A percentile compares a stretch with the other conserved stretches of the same genome.
phyloP scores from a whole-genome alignment of 2,888 invertebrate genomes.

The Nemapogon koenigi region DNA sequence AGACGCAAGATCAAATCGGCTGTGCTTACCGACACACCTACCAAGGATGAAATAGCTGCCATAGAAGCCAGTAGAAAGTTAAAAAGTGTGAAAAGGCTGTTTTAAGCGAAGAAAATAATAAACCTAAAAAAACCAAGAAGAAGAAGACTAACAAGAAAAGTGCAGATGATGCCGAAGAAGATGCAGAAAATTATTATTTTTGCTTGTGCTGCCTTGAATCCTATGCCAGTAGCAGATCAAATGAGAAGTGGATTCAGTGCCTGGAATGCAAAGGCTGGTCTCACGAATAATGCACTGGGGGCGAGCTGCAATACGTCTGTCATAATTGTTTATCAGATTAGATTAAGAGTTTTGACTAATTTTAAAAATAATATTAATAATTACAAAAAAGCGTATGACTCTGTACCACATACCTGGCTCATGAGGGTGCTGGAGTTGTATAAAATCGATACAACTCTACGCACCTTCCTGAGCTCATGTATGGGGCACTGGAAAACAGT shows the following conservation, averaged over 20 bases:
- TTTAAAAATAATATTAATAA: not conserved
- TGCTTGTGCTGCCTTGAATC: conserved; percentile 13
- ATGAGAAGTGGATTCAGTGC: conserved; percentile 15
- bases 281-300: conserved; percentile 11
- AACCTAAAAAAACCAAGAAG: conserved; percentile 14
- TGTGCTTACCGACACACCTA: conserved; percentile 22
- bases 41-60: conserved; percentile 21
- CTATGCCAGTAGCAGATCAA: conserved; percentile 13
- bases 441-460: too few relatives aligned
- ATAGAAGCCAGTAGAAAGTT: conserved; percentile 19
- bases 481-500: too few relatives aligned
- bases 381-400: too few relatives aligned
- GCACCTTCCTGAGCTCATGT: too few relatives aligned
- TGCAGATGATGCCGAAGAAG: conserved; percentile 9
- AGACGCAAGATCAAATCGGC: conserved; percentile 22
- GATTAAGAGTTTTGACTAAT: conserved; percentile 2
- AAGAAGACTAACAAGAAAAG: conserved; percentile 15
- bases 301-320: conserved; percentile 9
- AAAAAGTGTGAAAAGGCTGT: conserved; percentile 19
- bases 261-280: conserved; percentile 14
- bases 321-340: conserved; percentile 11
- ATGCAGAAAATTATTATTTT: conserved; percentile 11
- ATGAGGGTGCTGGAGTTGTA: too few relatives aligned
- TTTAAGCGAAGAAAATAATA: conserved; percentile 13
- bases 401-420: too few relatives aligned